Evolutionary conservation across 2,888 invertebrate genomes (phyloP), one percentile per base, ranked within the genome.

Genomic region (Auanema sp.): DNA sequence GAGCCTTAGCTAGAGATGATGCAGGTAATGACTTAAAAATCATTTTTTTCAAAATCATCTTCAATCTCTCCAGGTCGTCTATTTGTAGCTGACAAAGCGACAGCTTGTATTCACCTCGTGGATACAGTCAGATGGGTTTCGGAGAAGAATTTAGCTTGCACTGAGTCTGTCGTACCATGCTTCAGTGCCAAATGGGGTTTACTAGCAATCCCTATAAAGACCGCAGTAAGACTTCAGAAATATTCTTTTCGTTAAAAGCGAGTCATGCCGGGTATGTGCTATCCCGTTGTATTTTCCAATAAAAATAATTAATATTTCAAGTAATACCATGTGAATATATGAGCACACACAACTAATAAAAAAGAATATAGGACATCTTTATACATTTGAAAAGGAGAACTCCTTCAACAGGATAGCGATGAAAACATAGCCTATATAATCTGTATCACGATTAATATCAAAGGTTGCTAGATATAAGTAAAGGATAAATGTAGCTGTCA

Each of bases 121-220:
- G 73, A 75, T 60, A 75, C 75, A 12, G 65, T 66, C 25, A 59
- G 58, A 24, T 75, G 75, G 75, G 71, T 69, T 0, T 61, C 66
- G 14, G 59, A 61, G 49, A 73, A 70, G 53, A 70, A 71, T 21
- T 64, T 75, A 16, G 71, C 72, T 0, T 65, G 72, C 11, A 66
- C 70, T 1, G 71, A 71, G 6, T 64, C 58, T 41, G 44, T 43
- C 8, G 60, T 66, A 11, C 71, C 70, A 12, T 71, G 71, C 25
- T 73, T 76, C 64, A 62, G 64, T n/a, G 73, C 72, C 6, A 58
- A 63, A 10, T 72, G 69, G 60, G 76, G 76, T 25, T 68, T 76
- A 50, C 47, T 76, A 42, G 73, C 68, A 5, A 71, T 76, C 16
- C 73, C 76, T 0, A 44, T 71, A 50, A 65, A 65, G 33, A 61